Evolutionary conservation across 37 sponge, comb jelly and placozoan species (phyloP).

Genomic region (Bolinopsis microptera): DNA sequence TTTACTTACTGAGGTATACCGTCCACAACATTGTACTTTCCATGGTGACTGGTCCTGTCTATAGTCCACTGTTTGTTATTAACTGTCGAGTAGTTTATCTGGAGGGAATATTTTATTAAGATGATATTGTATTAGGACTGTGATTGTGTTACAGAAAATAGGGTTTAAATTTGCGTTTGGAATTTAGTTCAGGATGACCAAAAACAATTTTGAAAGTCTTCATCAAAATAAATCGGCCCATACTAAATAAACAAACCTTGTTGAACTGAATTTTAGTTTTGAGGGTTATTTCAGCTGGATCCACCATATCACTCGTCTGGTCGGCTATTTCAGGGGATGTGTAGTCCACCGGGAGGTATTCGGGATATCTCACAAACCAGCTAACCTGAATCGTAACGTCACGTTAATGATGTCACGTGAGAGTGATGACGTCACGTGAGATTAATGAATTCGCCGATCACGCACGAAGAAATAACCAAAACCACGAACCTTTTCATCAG

Average conservation of each 20-base stretch:
- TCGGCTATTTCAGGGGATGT: constrained; percentile 76
- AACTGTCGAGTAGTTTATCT: neutral
- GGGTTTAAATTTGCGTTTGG: too few species aligned
- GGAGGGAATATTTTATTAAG: too few species aligned
- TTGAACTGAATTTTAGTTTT: constrained; percentile 43
- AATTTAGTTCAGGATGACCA: too few species aligned
- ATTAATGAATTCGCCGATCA: neutral
- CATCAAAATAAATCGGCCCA: too few species aligned
- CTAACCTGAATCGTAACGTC: constrained; percentile 66
- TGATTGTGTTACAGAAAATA: too few species aligned
- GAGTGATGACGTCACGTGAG: neutral
- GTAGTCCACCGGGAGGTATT: constrained; percentile 91
- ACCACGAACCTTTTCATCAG: constrained; percentile 75
- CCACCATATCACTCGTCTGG: neutral
- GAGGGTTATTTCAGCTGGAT: neutral
- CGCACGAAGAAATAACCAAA: neutral
- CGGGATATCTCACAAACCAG: constrained; percentile 86
- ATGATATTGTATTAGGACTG: too few species aligned
- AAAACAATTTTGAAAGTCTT: too few species aligned
- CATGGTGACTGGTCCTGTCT: constrained; percentile 61
- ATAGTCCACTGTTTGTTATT: neutral
- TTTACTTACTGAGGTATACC: constrained; percentile 26
- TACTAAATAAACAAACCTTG: constrained; percentile 61
- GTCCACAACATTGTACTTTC: constrained; percentile 24
- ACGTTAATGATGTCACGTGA: neutral